Evolutionary conservation across 2,797 vertebrate genomes (phyloP), one percentile per base, ranked within the genome.

Genomic region (Crocidura indochinensis): DNA sequence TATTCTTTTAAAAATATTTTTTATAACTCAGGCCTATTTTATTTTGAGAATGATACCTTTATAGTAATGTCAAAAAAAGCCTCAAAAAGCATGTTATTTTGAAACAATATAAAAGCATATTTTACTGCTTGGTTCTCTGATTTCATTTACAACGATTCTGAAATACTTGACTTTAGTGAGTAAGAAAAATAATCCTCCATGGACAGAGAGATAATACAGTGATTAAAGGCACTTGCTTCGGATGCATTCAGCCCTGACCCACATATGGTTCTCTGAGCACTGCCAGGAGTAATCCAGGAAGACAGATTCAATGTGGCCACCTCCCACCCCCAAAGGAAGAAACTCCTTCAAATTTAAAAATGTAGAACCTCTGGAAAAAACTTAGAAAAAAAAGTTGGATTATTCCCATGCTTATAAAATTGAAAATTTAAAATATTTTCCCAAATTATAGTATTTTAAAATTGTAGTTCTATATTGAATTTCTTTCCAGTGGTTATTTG

Each of bases 401-500:
- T 2, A 24, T 74, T 53, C 26, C 64, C 22, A 53, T 88, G 46
- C 69, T 84, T 81, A 60, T 60, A 76, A 49, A 29, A 73, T 20
- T 69, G 24, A 44, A 38, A 60, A 60, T 60, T 60, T 60, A 53
- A 2, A 60, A 20, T 68, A 4, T 19, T 74, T 67, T 27, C 73
- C 24, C 49, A 89, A 38, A 75, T 84, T 82, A 53, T 62, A 77
- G 51, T 31, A 68, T 20, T 69, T 44, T 71, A 31, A 20, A 20
- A 19, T 60, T 60, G 8, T 20, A 20, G 17, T 15, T 4, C 38
- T 71, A 11, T 53, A n/a, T 24, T 79, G 17, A 85, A 87, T 90
- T 91, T 29, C 51, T 85, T 73, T n/a, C 62, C 29, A 53, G 44
- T 84, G 71, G 91, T 93, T 82, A 81, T 82, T 87, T 78, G 3